Evolutionary conservation across 2,888 invertebrate genomes (phyloP).

Genomic region (Agriotes lineatus): DNA sequence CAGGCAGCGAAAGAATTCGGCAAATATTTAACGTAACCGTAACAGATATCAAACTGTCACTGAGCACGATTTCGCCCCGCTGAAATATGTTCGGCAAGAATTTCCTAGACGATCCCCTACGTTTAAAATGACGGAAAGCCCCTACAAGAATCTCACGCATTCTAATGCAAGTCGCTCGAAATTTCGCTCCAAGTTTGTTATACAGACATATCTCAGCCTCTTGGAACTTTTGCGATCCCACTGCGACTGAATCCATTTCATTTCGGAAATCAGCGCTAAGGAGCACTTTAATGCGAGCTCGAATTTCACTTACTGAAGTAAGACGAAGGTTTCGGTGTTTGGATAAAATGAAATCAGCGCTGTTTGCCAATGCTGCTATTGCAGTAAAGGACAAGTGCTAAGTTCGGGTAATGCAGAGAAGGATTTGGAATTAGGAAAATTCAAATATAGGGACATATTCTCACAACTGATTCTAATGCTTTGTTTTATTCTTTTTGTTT

Average conservation of each 20-base stretch:
- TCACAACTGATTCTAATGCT: too few relatives aligned
- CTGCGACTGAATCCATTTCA: conserved; percentile 30
- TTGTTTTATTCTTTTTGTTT: too few relatives aligned
- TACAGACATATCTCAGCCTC: conserved; percentile 18
- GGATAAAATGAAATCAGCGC: conserved; percentile 17
- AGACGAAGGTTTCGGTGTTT: conserved; percentile 21
- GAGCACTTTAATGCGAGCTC: conserved; percentile 28
- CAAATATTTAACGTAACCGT: neutral
- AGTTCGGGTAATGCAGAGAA: neutral
- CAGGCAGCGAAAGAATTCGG: too few relatives aligned
- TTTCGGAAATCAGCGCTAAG: conserved; percentile 36
- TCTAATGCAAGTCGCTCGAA: conserved; percentile 30
- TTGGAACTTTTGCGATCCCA: conserved; percentile 23
- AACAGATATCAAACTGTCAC: conserved; percentile 28
- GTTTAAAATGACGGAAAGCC: conserved; percentile 37
- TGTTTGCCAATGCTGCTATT: conserved; percentile 10
- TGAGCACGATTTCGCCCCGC: conserved; percentile 18
- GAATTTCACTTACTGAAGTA: conserved; percentile 16
- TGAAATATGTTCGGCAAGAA: conserved; percentile 34
- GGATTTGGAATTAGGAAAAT: conserved; percentile 4
- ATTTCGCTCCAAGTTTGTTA: conserved; percentile 28
- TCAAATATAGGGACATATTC: neutral
- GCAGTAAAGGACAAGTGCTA: neutral
- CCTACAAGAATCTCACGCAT: conserved; percentile 37
- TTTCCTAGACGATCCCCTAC: conserved; percentile 35